Conservation (phyloP, 2,888 invertebrate species). For the Coelinius sp. region DNA sequence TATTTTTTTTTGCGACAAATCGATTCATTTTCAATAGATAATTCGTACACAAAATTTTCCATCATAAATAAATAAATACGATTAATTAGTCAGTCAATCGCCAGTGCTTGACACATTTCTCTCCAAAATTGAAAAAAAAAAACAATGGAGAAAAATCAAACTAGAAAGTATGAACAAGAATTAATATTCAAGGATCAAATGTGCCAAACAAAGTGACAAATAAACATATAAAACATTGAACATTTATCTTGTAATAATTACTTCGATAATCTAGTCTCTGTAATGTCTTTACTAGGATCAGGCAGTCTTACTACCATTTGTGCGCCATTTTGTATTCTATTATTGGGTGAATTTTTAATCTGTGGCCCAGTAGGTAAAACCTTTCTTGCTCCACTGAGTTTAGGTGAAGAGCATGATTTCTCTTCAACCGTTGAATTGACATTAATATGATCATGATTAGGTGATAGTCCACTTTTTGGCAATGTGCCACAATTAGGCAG, state of each 20-base stretch:
- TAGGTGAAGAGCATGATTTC: constrained; percentile 64
- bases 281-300: constrained; percentile 64
- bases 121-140: too few species aligned
- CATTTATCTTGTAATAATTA: constrained; percentile 44
- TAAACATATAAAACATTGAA: constrained; percentile 19
- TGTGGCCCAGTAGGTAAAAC: constrained; percentile 57
- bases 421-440: constrained; percentile 55
- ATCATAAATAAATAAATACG: constrained; percentile 11
- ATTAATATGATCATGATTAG: constrained; percentile 38
- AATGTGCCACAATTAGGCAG: neutral
- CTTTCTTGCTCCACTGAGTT: constrained; percentile 64
- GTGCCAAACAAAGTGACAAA: constrained; percentile 4
- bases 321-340: constrained; percentile 63
- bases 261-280: constrained; percentile 65
- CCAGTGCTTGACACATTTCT: constrained; percentile 7
- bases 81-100: constrained; percentile 21
- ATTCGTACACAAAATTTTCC: neutral
- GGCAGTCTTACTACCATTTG: constrained; percentile 68
- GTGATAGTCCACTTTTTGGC: constrained; percentile 5
- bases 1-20: too few species aligned
- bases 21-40: neutral
- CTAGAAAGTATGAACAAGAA: neutral
- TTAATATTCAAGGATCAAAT: neutral
- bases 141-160: neutral
- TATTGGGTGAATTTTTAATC: constrained; percentile 47